These are phyloP conservation scores for Coregonus clupeaformis DNA, from an alignment of 2,113 vertebrate species.

Conservation along the genomic window DNA sequence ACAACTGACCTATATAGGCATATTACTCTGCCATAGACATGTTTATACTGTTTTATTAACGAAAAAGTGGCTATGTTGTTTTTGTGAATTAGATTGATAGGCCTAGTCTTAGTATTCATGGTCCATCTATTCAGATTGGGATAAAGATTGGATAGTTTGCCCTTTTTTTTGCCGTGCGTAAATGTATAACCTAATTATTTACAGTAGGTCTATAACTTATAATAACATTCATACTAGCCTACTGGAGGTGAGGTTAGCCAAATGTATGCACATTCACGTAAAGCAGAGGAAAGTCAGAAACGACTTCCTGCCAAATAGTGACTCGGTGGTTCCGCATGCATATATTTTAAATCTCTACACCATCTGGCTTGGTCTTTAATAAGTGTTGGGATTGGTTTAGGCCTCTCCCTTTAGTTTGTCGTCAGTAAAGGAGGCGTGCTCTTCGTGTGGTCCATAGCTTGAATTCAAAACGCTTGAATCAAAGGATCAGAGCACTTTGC, in stretches of 20 bases:
- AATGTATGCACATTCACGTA: background rate
- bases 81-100: too few relatives aligned
- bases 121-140: too few relatives aligned
- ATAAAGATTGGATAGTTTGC: too few relatives aligned
- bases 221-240: background rate
- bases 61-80: too few relatives aligned
- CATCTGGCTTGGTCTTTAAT: background rate
- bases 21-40: too few relatives aligned
- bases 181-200: background rate
- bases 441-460: background rate
- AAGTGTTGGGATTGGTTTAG: background rate
- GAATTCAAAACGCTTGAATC: slow-evolving; percentile 10
- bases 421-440: slow-evolving; percentile 18
- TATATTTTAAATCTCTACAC: background rate
- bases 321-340: slow-evolving; percentile 33
- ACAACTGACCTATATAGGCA: too few relatives aligned
- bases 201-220: background rate
- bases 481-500: background rate
- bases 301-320: slow-evolving; percentile 66
- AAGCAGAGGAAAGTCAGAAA: background rate
- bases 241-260: slow-evolving; percentile 8
- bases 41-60: too few relatives aligned
- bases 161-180: background rate
- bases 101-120: too few relatives aligned
- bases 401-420: rapidly evolving